Evolutionary conservation across 2,888 invertebrate species (phyloP).

Genomic region (Troides aeacus): DNA sequence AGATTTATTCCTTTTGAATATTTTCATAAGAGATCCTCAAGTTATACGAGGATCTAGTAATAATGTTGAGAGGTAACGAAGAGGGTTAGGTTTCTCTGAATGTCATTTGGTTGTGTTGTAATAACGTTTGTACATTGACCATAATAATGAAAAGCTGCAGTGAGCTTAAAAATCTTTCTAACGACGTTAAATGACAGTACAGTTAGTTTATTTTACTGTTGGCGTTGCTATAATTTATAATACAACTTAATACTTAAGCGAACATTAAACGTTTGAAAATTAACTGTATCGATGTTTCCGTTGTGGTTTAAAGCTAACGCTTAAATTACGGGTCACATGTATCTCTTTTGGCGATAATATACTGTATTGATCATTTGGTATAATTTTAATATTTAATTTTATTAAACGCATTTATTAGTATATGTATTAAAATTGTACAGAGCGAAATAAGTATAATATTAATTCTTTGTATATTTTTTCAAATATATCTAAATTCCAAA

Average conservation of each 20-base stretch:
- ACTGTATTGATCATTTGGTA: slow-evolving; percentile 12
- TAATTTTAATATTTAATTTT: slow-evolving; percentile 36
- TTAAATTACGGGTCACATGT: slow-evolving; percentile 45
- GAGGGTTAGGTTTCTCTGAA: background rate
- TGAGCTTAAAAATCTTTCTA: background rate
- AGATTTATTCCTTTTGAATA: background rate
- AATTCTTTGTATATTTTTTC: slow-evolving; percentile 75
- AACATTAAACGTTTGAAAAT: background rate
- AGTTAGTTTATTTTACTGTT: background rate
- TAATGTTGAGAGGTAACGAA: background rate
- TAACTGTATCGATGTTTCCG: background rate
- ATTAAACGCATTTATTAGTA: slow-evolving; percentile 72
- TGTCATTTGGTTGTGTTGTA: background rate
- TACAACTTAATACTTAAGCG: background rate
- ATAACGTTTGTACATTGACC: background rate
- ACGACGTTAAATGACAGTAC: background rate
- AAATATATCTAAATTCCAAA: slow-evolving; percentile 69
- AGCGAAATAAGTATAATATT: slow-evolving; percentile 64
- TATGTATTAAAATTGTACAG: slow-evolving; percentile 65
- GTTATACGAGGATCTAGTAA: background rate
- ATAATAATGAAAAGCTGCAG: background rate
- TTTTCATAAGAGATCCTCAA: background rate
- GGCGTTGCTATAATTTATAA: background rate
- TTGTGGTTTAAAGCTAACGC: background rate
- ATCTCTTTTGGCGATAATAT: slow-evolving; percentile 37